These are phyloP conservation scores for Heliconius hortense DNA, from an alignment of 2,888 invertebrate species.

Conservation along the genomic window DNA sequence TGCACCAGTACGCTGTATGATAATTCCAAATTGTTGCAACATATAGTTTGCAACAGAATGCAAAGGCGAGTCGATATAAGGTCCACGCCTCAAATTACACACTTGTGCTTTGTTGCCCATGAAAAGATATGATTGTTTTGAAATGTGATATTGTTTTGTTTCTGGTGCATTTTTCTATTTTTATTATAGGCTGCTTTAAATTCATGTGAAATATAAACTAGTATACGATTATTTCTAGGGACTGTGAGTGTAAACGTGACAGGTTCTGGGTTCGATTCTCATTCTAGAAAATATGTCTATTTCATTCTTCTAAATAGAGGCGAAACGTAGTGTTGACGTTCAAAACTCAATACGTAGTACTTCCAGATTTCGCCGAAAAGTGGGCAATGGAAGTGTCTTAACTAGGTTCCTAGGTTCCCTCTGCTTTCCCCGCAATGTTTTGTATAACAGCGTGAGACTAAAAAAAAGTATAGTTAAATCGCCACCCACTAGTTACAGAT, in stretches of 20 bases:
- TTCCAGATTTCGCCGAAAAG: no score
- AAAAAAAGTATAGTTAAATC: not conserved
- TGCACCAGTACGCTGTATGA: constrained; percentile 79
- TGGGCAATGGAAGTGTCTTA: no score
- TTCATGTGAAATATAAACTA: not conserved
- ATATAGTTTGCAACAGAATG: constrained; percentile 71
- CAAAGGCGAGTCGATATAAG: constrained; percentile 68
- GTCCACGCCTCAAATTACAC: constrained; percentile 74
- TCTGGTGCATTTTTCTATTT: constrained; percentile 11
- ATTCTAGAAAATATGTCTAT: no score
- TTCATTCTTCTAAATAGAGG: no score
- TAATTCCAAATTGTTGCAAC: constrained; percentile 79
- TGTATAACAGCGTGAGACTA: no score
- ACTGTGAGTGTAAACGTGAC: no score
- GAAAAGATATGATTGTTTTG: constrained; percentile 36
- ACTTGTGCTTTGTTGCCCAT: constrained; percentile 60
- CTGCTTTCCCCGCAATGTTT: accelerated
- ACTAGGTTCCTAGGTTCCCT: no score
- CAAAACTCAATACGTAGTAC: no score
- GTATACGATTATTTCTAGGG: not conserved
- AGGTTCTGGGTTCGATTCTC: no score
- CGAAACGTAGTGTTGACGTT: no score
- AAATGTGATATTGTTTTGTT: constrained; percentile 29
- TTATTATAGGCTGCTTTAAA: not conserved
- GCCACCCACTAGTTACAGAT: constrained; percentile 7